phyloP scores from a whole-genome alignment of 1,140 invertebrate species.

The Eumaeus atala region DNA sequence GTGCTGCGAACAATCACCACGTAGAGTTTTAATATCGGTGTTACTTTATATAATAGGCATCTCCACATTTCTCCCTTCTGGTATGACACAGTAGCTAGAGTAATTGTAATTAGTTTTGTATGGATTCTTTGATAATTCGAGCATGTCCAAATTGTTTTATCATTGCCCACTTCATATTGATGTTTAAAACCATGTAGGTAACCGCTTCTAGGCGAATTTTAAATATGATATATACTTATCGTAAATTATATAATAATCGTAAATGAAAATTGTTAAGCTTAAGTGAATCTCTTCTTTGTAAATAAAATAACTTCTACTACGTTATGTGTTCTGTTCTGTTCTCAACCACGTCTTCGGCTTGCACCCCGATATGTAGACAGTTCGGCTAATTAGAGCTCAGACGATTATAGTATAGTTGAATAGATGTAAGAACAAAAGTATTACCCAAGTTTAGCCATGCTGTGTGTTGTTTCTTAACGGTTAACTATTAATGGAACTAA shows the following conservation, averaged over 20 bases:
- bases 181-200: slow-evolving; percentile 45
- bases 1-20: slow-evolving; percentile 45
- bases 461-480: slow-evolving; percentile 64
- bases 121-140: slow-evolving; percentile 27
- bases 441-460: slow-evolving; percentile 67
- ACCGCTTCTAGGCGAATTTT: slow-evolving; percentile 58
- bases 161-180: slow-evolving; percentile 59
- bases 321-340: slow-evolving; percentile 33
- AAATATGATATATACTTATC: slow-evolving; percentile 32
- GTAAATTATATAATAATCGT: slow-evolving; percentile 42
- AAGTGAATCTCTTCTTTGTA: slow-evolving; percentile 59
- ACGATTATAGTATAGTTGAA: slow-evolving; percentile 62
- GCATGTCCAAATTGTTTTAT: slow-evolving; percentile 20
- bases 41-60: slow-evolving; percentile 33
- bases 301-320: slow-evolving; percentile 46
- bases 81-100: slow-evolving; percentile 50
- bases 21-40: slow-evolving; percentile 46
- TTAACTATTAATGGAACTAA: slow-evolving; percentile 35
- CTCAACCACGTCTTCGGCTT: slow-evolving; percentile 46
- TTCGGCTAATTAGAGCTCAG: slow-evolving; percentile 58
- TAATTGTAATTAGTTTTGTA: slow-evolving; percentile 63
- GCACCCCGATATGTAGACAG: slow-evolving; percentile 48
- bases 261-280: slow-evolving; percentile 53
- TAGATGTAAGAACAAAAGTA: slow-evolving; percentile 69
- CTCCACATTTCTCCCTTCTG: slow-evolving; percentile 28